phyloP scores from a whole-genome alignment of 2,113 vertebrate genomes.

The Sorex araneus region DNA sequence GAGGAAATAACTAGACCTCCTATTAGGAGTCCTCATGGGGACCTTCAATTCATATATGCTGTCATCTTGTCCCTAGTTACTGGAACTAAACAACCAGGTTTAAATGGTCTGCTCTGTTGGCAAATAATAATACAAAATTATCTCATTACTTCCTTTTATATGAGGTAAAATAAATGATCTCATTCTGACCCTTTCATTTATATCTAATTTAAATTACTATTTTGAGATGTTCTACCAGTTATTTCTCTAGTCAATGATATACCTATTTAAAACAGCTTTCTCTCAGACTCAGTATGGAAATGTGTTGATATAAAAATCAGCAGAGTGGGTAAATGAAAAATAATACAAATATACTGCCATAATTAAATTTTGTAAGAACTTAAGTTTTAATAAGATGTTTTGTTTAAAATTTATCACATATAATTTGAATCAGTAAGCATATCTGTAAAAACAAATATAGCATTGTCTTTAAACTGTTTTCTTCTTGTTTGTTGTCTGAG shows the following conservation, averaged over 20 bases:
- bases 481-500: not conserved
- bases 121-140: constrained; percentile 48
- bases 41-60: not conserved
- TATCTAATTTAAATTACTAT: constrained; percentile 34
- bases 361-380: constrained; percentile 70
- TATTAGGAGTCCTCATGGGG: not conserved
- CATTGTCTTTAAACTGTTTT: not conserved
- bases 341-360: constrained; percentile 52
- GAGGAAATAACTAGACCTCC: not conserved
- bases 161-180: not conserved
- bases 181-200: constrained; percentile 6
- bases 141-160: too few species aligned
- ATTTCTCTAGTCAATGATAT: constrained; percentile 39
- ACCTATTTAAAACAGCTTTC: not conserved
- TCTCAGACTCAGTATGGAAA: constrained; percentile 63
- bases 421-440: constrained; percentile 70
- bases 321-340: constrained; percentile 62
- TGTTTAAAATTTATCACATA: constrained; percentile 71
- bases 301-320: constrained; percentile 60
- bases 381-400: constrained; percentile 36
- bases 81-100: not conserved
- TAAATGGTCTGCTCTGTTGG: constrained; percentile 38
- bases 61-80: not conserved
- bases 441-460: constrained; percentile 55
- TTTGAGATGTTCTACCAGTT: constrained; percentile 41